Evolutionary conservation across 2,888 invertebrate genomes (phyloP).

Genomic region (Cyrtodaria siliqua): DNA sequence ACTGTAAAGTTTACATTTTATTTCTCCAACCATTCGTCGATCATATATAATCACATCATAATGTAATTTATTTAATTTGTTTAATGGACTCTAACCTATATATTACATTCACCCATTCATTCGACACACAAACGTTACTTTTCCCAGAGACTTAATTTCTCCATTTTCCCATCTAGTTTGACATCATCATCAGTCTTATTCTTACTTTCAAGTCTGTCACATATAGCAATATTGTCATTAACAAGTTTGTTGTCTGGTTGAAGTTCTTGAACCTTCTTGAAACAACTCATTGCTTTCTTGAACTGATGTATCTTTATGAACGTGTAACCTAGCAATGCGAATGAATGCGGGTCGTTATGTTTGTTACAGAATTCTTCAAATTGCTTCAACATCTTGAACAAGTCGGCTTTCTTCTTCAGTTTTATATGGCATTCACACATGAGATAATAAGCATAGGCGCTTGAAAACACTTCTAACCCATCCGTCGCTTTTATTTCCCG

Average conservation of each 20-base stretch:
- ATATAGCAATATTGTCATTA: conserved; percentile 48
- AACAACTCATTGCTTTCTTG: conserved; percentile 56
- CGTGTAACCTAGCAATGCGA: conserved; percentile 63
- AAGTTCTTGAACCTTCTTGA: conserved; percentile 51
- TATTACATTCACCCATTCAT: too few species aligned
- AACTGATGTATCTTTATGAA: conserved; percentile 62
- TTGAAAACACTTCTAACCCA: conserved; percentile 63
- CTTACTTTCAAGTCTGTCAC: conserved; percentile 31
- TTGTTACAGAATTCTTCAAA: conserved; percentile 57
- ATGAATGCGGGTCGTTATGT: conserved; percentile 54
- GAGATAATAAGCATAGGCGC: conserved; percentile 60
- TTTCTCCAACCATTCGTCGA: too few species aligned
- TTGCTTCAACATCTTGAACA: conserved; percentile 53
- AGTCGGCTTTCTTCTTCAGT: conserved; percentile 58
- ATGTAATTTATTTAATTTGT: too few species aligned
- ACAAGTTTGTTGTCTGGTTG: conserved; percentile 55
- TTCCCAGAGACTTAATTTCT: conserved; percentile 40
- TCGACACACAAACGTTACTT: too few species aligned
- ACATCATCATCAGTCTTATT: conserved; percentile 47
- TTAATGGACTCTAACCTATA: too few species aligned
- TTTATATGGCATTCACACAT: conserved; percentile 62
- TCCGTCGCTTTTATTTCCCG: conserved; percentile 63
- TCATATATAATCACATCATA: too few species aligned
- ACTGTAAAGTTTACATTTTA: too few species aligned
- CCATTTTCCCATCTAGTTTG: conserved; percentile 39